Evolutionary conservation across 2,888 invertebrate genomes (phyloP).

Genomic region (Drosophila sordidula): DNA sequence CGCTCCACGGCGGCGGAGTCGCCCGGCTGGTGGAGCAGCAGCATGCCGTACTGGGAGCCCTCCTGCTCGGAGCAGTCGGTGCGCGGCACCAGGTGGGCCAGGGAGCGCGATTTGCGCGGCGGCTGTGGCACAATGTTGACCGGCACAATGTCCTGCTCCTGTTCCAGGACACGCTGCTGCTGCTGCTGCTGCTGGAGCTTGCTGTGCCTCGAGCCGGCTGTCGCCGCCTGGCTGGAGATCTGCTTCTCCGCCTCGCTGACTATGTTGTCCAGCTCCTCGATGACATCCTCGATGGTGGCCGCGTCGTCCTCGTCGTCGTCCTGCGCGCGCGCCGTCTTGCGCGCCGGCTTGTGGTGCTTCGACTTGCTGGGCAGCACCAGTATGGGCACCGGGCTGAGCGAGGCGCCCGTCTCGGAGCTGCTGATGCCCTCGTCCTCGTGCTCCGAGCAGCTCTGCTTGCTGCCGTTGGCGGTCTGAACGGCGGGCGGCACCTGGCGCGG

Average conservation of each 20-base stretch:
- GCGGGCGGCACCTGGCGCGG: constrained; percentile 83
- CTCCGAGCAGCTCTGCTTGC: constrained; percentile 88
- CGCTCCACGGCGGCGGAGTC: constrained; percentile 67
- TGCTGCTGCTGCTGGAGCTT: constrained; percentile 52
- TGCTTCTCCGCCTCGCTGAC: constrained; percentile 93
- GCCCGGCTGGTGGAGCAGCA: constrained; percentile 76
- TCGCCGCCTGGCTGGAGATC: constrained; percentile 76
- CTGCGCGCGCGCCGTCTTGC: constrained; percentile 28
- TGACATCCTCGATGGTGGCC: constrained; percentile 94
- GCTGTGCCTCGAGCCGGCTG: neutral
- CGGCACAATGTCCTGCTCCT: constrained; percentile 90
- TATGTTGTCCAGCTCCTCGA: constrained; percentile 93
- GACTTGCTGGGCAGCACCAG: constrained; percentile 81
- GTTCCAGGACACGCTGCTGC: constrained; percentile 43
- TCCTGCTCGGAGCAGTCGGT: constrained; percentile 84
- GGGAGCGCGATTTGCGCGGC: constrained; percentile 90
- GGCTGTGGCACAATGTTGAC: constrained; percentile 92
- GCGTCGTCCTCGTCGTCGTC: constrained; percentile 86
- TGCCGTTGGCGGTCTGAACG: constrained; percentile 51
- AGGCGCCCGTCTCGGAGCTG: constrained; percentile 90
- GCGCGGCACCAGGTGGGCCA: constrained; percentile 89
- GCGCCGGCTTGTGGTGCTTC: constrained; percentile 71
- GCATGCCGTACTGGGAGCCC: constrained; percentile 84
- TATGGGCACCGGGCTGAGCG: constrained; percentile 89
- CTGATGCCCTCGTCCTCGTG: constrained; percentile 95